phyloP scores from a whole-genome alignment of 64 coral and sea anemone species.

The Catalaphyllia jardinei region DNA sequence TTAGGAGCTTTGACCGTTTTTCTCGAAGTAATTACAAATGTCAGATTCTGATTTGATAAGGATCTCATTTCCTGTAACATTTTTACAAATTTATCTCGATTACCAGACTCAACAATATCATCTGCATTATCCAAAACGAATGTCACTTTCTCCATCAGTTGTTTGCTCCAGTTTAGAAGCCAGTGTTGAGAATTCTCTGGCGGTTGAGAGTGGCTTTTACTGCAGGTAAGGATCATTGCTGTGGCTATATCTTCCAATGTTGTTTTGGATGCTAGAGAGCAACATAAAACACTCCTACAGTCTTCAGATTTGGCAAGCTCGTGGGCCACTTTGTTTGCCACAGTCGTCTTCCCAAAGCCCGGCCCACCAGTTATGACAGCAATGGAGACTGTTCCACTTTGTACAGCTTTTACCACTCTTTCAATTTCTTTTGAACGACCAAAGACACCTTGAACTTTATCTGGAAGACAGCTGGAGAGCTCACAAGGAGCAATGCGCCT shows the following conservation, averaged over 20 bases:
- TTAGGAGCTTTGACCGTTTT: neutral
- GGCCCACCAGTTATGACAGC: constrained; percentile 60
- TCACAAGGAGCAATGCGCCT: neutral
- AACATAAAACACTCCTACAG: constrained; percentile 20
- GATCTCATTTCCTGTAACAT: constrained; percentile 44
- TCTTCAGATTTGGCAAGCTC: neutral
- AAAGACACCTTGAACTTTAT: neutral
- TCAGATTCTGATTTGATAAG: constrained; percentile 18
- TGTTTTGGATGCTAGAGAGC: constrained; percentile 4
- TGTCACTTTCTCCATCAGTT: neutral
- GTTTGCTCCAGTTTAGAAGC: constrained; percentile 59
- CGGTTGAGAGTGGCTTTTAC: constrained; percentile 29
- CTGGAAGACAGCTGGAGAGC: constrained; percentile 34
- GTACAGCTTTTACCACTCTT: neutral
- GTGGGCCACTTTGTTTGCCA: constrained; percentile 57
- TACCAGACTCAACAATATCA: constrained; percentile 22
- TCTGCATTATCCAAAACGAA: constrained; percentile 57
- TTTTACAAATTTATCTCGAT: constrained; percentile 5
- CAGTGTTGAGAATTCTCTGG: constrained; percentile 14
- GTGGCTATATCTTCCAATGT: constrained; percentile 26
- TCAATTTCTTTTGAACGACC: constrained; percentile 43
- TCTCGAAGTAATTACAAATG: constrained; percentile 62
- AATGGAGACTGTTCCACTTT: neutral
- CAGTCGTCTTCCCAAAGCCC: constrained; percentile 71
- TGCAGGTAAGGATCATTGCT: constrained; percentile 37